phyloP scores from a whole-genome alignment of 2,888 invertebrate species.

The Limnephilus marmoratus region DNA sequence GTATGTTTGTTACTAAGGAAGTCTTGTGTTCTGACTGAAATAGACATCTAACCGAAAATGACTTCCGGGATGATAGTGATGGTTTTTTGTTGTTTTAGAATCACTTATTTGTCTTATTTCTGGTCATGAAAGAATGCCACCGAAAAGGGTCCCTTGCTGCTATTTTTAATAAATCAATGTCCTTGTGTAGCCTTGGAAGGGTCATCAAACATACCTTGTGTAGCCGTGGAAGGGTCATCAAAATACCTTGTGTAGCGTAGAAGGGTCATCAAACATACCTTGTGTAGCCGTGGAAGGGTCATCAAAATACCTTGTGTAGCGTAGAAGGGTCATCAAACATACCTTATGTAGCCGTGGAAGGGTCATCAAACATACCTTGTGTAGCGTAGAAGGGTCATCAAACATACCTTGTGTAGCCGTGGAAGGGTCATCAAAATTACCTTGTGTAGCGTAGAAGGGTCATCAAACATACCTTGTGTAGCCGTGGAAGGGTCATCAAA shows the following conservation, averaged over 20 bases:
- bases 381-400: background rate
- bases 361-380: background rate
- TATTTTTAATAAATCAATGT: background rate
- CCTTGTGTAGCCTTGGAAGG: background rate
- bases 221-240: background rate
- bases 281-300: background rate
- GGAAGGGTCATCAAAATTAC: background rate
- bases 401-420: background rate
- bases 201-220: background rate
- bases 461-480: background rate
- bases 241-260: background rate
- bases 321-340: background rate
- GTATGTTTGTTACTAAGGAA: too few species aligned
- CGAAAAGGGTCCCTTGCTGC: background rate
- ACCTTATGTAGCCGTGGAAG: background rate
- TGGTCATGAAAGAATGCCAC: background rate
- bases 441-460: background rate
- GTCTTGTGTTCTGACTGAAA: too few species aligned
- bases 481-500: background rate
- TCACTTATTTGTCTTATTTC: background rate
- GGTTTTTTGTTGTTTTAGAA: background rate
- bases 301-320: background rate
- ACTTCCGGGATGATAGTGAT: too few species aligned
- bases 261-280: background rate
- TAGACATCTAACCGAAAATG: too few species aligned